Percentiles rank a stretch among this genome's conserved stretches.
phyloP scores from a whole-genome alignment of 2,113 vertebrate genomes.

The Strix uralensis region DNA sequence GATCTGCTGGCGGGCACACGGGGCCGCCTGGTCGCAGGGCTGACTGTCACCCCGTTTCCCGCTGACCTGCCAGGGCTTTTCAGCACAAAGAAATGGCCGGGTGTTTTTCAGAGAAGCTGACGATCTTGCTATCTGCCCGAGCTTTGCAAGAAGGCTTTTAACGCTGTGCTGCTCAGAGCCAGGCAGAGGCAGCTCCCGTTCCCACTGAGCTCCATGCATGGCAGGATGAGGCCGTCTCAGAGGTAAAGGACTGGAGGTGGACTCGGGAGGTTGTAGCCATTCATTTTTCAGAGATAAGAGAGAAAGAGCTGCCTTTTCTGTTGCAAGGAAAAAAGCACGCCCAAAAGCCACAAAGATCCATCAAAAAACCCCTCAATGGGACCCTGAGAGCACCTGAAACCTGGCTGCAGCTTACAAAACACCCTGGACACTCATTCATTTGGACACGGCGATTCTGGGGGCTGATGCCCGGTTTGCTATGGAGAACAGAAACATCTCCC shows the following conservation, averaged over 20 bases:
- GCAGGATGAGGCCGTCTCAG: not conserved
- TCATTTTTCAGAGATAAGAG: not conserved
- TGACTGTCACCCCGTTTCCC: not conserved
- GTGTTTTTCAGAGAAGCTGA: not conserved
- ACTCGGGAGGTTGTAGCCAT: not conserved
- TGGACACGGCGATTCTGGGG: rapidly evolving
- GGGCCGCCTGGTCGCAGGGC: not conserved
- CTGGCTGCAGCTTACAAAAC: not conserved
- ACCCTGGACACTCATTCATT: rapidly evolving
- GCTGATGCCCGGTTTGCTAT: rapidly evolving
- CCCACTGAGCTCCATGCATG: not conserved
- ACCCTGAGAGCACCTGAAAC: not conserved
- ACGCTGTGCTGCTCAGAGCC: not conserved
- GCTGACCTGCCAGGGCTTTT: not conserved
- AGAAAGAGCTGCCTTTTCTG: not conserved
- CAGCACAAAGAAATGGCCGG: not conserved
- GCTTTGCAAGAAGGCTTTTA: not conserved
- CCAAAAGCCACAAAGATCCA: not conserved
- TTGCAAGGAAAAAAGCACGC: rapidly evolving
- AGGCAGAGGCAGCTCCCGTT: not conserved
- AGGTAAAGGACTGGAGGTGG: not conserved
- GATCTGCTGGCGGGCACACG: not conserved
- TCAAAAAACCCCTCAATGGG: not conserved
- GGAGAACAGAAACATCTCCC: not conserved
- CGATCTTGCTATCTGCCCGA: not conserved